A percentile compares a stretch with the other conserved stretches of the same genome.
Conservation (phyloP, 2,888 invertebrate species). For the Eulithis prunata region DNA sequence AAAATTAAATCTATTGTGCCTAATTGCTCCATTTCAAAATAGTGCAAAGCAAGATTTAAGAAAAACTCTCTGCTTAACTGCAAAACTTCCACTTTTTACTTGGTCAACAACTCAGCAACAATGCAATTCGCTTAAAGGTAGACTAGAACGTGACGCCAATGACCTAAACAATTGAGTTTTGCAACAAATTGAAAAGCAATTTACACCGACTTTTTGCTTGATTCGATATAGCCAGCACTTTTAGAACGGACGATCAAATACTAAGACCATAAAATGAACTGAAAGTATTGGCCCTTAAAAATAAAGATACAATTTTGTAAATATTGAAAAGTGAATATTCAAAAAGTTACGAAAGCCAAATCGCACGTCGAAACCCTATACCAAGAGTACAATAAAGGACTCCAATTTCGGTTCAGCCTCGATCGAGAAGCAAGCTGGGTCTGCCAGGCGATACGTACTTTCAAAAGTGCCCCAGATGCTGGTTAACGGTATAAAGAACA, state of each 20-base stretch:
- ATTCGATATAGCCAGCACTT: conserved; percentile 17
- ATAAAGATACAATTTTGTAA: background rate
- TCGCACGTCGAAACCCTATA: conserved; percentile 43
- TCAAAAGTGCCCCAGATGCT: conserved; percentile 83
- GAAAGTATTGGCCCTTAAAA: background rate
- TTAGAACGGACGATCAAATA: conserved; percentile 11
- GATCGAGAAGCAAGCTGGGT: conserved; percentile 44
- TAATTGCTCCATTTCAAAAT: background rate
- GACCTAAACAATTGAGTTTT: conserved; percentile 45
- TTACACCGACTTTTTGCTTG: conserved; percentile 46
- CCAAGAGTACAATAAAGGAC: conserved; percentile 64
- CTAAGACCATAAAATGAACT: background rate
- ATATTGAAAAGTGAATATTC: too few relatives aligned
- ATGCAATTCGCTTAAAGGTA: conserved; percentile 33
- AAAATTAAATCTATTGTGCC: background rate
- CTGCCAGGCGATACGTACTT: conserved; percentile 61
- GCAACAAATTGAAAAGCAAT: conserved; percentile 49
- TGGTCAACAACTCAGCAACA: conserved; percentile 34
- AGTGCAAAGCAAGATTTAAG: background rate
- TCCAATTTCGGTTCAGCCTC: conserved; percentile 63
- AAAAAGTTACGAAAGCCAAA: conserved; percentile 15
- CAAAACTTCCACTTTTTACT: conserved; percentile 16
- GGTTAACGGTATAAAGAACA: conserved; percentile 75
- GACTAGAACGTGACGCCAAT: conserved; percentile 41
- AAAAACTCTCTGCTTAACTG: conserved; percentile 9